These are phyloP conservation scores for Amorpha juglandis DNA, from an alignment of 2,888 invertebrate species.

Conservation along the genomic window DNA sequence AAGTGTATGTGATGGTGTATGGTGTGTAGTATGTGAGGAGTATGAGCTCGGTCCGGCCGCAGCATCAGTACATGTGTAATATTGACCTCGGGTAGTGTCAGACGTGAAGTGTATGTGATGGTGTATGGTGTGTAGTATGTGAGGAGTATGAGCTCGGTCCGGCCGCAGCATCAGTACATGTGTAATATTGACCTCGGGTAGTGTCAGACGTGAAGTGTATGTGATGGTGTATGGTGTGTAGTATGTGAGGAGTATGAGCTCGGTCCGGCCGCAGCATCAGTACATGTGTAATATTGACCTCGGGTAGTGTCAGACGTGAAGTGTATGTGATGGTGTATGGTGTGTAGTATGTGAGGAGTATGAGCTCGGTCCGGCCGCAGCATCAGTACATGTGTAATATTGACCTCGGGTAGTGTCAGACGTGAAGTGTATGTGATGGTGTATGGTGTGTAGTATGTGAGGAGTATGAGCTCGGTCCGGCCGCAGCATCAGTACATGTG, in stretches of 20 bases:
- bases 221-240: conserved; percentile 36
- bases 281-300: not conserved
- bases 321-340: conserved; percentile 33
- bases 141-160: conserved; percentile 58
- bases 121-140: no score
- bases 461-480: conserved; percentile 61
- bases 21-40: no score
- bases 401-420: no score
- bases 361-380: conserved; percentile 68
- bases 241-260: conserved; percentile 57
- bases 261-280: conserved; percentile 60
- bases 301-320: no score
- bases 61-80: conserved; percentile 38
- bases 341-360: no score
- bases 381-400: not conserved
- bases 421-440: conserved; percentile 19
- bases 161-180: conserved; percentile 52
- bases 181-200: not conserved
- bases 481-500: conserved; percentile 49
- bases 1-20: conserved; percentile 31
- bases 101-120: not conserved
- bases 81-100: not conserved
- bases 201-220: not conserved
- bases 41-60: conserved; percentile 64
- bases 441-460: no score